Conservation (phyloP, 2,797 vertebrate genomes). For the Bufotes viridis region DNA sequence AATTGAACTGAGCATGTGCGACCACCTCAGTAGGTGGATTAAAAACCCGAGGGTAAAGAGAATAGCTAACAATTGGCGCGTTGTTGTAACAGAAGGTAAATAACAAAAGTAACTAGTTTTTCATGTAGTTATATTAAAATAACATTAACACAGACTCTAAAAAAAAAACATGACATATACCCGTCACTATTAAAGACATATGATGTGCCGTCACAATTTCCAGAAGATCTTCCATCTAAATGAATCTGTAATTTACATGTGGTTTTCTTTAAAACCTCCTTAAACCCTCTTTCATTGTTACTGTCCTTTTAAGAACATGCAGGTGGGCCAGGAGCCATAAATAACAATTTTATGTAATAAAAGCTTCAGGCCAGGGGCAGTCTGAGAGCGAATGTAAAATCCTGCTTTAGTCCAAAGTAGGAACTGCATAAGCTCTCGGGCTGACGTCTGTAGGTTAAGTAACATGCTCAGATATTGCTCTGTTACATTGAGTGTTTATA, state of each 20-base stretch:
- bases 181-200: too few relatives aligned
- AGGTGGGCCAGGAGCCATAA: slow-evolving; percentile 34
- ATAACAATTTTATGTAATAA: slow-evolving; percentile 42
- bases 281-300: slow-evolving; percentile 5
- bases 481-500: slow-evolving; percentile 47
- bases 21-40: too few relatives aligned
- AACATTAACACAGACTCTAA: too few relatives aligned
- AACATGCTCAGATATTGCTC: slow-evolving; percentile 43
- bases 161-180: neutral
- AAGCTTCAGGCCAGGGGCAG: slow-evolving; percentile 21
- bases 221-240: neutral
- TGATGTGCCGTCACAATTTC: neutral
- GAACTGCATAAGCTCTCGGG: slow-evolving; percentile 21
- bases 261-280: neutral
- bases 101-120: too few relatives aligned
- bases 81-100: too few relatives aligned
- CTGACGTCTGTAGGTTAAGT: slow-evolving; percentile 48
- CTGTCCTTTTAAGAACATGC: slow-evolving; percentile 37
- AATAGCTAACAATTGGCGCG: too few relatives aligned
- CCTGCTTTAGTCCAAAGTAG: slow-evolving; percentile 41
- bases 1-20: too few relatives aligned
- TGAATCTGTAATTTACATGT: neutral
- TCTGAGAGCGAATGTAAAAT: slow-evolving; percentile 16
- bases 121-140: too few relatives aligned
- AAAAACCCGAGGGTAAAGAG: too few relatives aligned